A percentile compares a stretch with the other conserved stretches of the same genome.
These are phyloP conservation scores for Heliopora coerulea DNA, from an alignment of 92 coral and sea anemone genomes.

Conservation along the genomic window DNA sequence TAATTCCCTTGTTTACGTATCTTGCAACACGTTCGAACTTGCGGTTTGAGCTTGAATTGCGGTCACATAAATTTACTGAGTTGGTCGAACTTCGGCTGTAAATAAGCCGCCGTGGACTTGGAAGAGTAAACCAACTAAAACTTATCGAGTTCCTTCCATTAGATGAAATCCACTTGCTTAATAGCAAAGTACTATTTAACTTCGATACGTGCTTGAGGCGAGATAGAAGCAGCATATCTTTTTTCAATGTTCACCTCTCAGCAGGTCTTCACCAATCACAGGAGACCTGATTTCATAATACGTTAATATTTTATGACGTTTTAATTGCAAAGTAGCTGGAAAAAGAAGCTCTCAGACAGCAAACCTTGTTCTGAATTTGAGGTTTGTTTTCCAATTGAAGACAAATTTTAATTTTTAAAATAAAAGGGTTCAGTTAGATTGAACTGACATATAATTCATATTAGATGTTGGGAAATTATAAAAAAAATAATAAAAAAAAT, in stretches of 20 bases:
- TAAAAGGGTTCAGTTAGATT: too few species aligned
- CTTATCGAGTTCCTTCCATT: neutral
- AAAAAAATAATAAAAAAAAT: too few species aligned
- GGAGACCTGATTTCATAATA: neutral
- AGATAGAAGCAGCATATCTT: conserved; percentile 11
- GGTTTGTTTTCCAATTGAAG: too few species aligned
- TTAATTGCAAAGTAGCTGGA: neutral
- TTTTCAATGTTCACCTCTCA: conserved; percentile 11
- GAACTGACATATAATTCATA: too few species aligned
- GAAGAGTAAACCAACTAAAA: neutral
- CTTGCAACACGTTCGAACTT: neutral
- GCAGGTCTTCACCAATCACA: conserved; percentile 31
- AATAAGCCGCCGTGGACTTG: neutral
- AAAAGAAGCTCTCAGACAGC: neutral
- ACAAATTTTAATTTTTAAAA: too few species aligned
- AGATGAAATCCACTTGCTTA: conserved; percentile 1
- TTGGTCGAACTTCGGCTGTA: neutral
- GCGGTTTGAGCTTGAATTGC: conserved; percentile 11
- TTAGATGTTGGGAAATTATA: too few species aligned
- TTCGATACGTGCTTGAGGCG: neutral
- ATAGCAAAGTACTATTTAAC: neutral
- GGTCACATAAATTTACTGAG: conserved; percentile 7
- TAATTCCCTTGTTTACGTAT: conserved; percentile 28
- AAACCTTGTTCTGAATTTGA: too few species aligned
- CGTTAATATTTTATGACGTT: conserved; percentile 38